Evolutionary conservation across 2,797 vertebrate genomes (phyloP), one percentile per base, ranked within the genome.

Genomic region (Danio aesculapii): DNA sequence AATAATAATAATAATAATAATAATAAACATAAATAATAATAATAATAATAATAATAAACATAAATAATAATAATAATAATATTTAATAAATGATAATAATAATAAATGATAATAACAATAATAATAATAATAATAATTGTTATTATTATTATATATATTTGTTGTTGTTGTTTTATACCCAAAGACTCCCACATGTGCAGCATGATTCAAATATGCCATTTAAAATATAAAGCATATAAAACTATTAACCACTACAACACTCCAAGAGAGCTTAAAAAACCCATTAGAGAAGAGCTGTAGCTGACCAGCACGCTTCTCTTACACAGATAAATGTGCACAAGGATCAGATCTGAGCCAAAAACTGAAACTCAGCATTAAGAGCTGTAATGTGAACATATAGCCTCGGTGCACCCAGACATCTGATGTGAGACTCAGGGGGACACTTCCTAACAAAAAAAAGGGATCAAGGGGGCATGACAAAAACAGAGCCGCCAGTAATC

Each of bases 401-500:
- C 75, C 83, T 69, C 49, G 59, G 67, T 80, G 67, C 50, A 12
- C 69, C 59, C 69, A 79, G 81, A 83, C 82, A 83, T 83, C 82
- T 85, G 68, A 86, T 73, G 78, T 58, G 53, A 64, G 52, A 78
- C 79, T 83, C 76, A 67, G 77, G 77, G 83, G 79, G 84, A 83
- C 83, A 85, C 87, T 84, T 88, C 77, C 79, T 82, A 79, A 86
- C 83, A 88, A 88, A 83, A 30, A n/a, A 82, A 79, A 59, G 16
- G 83, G 85, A 85, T 86, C 83, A 86, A 86, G 81, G 83, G 81
- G 79, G 69, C 82, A 83, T 82, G 79, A 86, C 85, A 82, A 82
- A 84, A 84, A 82, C 82, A 86, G 76, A 84, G 76, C 67, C 61
- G 57, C 79, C 77, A 81, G 85, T 92, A 90, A 91, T 89, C 89